Percentiles rank a stretch among this genome's conserved stretches.
Conservation (phyloP, 2,113 vertebrate genomes). For the Notiomystis cincta region DNA sequence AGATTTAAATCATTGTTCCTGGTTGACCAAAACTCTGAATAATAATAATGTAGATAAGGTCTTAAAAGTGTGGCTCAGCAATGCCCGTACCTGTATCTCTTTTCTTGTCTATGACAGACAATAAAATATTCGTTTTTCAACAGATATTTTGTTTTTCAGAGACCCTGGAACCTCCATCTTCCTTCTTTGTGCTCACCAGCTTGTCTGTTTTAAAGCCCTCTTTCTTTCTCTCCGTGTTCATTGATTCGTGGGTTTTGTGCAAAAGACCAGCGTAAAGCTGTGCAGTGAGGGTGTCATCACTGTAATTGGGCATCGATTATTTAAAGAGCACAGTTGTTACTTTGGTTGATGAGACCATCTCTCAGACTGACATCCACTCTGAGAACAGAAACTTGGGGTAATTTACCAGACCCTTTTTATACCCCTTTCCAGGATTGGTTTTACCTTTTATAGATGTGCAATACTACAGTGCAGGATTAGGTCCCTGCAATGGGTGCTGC, state of each 20-base stretch:
- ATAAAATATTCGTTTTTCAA: background rate
- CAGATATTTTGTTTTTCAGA: background rate
- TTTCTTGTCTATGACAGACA: background rate
- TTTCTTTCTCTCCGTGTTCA: background rate
- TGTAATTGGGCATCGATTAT: constrained; percentile 43
- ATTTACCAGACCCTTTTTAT: constrained; percentile 5
- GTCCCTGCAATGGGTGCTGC: background rate
- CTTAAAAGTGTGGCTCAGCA: background rate
- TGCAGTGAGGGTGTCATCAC: background rate
- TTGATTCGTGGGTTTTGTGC: background rate
- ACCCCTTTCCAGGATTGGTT: background rate
- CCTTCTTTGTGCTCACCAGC: background rate
- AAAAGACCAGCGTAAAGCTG: background rate
- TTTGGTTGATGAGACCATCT: constrained; percentile 34
- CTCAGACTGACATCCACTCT: constrained; percentile 11
- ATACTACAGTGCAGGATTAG: background rate
- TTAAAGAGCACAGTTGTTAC: constrained; percentile 39
- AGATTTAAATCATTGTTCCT: background rate
- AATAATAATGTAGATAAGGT: background rate
- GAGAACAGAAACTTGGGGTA: constrained; percentile 10
- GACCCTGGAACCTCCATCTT: background rate
- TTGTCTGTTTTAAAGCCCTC: background rate
- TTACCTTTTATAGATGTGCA: background rate
- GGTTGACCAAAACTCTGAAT: background rate
- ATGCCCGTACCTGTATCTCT: background rate